Evolutionary conservation across 2,888 invertebrate species (phyloP).

Genomic region (Drosophila pseudotalamancana): DNA sequence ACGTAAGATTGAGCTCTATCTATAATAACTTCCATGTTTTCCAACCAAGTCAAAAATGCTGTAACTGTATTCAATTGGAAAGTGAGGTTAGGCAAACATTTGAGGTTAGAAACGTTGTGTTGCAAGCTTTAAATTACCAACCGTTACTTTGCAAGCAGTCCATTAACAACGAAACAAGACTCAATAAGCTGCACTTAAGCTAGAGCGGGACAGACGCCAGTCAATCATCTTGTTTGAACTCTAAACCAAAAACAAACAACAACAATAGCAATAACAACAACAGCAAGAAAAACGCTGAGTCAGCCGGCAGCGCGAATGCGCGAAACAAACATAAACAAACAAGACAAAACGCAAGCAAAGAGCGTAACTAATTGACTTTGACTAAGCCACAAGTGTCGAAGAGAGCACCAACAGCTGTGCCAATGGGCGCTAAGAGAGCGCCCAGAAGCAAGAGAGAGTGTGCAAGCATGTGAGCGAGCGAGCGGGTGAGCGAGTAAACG

Average conservation of each 20-base stretch:
- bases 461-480: constrained; percentile 1
- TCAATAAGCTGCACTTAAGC: constrained; percentile 2
- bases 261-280: background rate
- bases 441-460: background rate
- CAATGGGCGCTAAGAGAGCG: constrained; percentile 10
- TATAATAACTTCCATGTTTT: background rate
- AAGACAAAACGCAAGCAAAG: constrained; percentile 49
- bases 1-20: background rate
- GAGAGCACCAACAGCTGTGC: constrained; percentile 47
- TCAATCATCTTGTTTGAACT: constrained; percentile 34
- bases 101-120: background rate
- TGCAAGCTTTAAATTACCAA: constrained; percentile 4
- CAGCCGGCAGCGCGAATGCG: constrained; percentile 43
- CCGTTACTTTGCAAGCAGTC: constrained; percentile 7
- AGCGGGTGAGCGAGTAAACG: constrained; percentile 7
- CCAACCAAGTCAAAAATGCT: background rate
- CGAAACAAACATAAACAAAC: constrained; percentile 66
- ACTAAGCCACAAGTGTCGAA: constrained; percentile 50
- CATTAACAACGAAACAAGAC: background rate
- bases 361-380: constrained; percentile 67
- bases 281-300: constrained; percentile 32
- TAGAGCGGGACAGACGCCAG: constrained; percentile 2
- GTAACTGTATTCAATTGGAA: background rate
- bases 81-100: constrained; percentile 6
- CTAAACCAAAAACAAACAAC: constrained; percentile 30